Conservation (phyloP, 2,113 vertebrate species). For the Bungarus multicinctus region DNA sequence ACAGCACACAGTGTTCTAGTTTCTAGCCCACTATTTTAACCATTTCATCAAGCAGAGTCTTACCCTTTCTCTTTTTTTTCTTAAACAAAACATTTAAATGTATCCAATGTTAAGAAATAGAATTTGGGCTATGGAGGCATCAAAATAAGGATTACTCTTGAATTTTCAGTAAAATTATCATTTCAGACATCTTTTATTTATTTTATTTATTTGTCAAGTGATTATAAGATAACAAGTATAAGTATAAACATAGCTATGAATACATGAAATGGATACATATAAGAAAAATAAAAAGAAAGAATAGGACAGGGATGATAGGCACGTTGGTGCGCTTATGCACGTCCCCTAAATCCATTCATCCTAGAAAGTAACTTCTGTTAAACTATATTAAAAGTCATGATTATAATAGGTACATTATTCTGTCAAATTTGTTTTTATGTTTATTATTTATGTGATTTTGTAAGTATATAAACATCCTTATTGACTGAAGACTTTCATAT, state of each 20-base stretch:
- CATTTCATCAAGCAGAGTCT: not conserved
- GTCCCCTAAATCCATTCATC: too few species aligned
- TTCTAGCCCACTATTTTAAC: not conserved
- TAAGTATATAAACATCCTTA: not conserved
- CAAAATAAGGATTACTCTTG: not conserved
- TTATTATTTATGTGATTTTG: not conserved
- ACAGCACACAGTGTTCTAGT: not conserved
- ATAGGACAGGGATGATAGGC: too few species aligned
- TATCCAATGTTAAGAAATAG: not conserved
- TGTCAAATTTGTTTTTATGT: not conserved
- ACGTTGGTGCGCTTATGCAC: too few species aligned
- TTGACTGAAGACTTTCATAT: not conserved
- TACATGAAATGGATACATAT: too few species aligned
- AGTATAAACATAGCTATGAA: too few species aligned
- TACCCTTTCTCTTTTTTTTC: not conserved
- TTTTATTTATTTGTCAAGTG: too few species aligned
- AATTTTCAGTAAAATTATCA: not conserved
- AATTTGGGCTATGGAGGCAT: not conserved
- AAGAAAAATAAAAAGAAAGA: too few species aligned
- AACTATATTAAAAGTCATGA: not conserved
- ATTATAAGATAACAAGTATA: too few species aligned
- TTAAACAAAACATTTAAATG: not conserved
- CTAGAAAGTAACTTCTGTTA: not conserved
- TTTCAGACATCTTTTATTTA: not conserved
- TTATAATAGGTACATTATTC: not conserved